phyloP scores from a whole-genome alignment of 2,888 invertebrate species.

The Hymenopus coronatus region DNA sequence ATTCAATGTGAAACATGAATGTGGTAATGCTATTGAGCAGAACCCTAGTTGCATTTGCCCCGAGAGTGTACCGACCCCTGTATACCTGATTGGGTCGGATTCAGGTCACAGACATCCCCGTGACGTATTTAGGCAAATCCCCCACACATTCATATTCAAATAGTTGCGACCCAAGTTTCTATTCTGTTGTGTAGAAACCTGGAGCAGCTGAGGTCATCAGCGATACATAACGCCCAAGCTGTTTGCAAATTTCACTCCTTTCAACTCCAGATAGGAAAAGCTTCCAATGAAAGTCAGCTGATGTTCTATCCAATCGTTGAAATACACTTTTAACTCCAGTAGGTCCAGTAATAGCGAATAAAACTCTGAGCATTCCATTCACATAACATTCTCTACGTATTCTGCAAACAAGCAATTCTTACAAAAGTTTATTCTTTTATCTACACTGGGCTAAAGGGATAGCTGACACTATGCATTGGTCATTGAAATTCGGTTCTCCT shows the following conservation, averaged over 20 bases:
- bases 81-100: neutral
- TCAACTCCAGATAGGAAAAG: neutral
- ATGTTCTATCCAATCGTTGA: too few species aligned
- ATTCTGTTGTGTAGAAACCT: neutral
- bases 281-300: neutral
- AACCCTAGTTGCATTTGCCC: neutral
- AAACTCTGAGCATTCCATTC: too few species aligned
- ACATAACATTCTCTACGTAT: too few species aligned
- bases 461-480: too few species aligned
- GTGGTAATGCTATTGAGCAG: neutral
- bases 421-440: too few species aligned
- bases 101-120: neutral
- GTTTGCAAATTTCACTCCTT: neutral
- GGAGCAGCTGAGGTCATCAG: neutral
- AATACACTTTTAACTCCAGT: too few species aligned
- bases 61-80: neutral
- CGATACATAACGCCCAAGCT: neutral
- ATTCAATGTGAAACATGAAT: too few species aligned
- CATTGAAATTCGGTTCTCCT: too few species aligned
- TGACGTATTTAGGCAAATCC: conserved; percentile 10
- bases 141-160: conserved; percentile 13
- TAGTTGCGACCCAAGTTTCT: neutral
- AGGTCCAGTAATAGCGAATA: too few species aligned
- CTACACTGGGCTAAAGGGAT: too few species aligned
- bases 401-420: too few species aligned